Base-by-base conservation (phyloP, 1,140 invertebrate species). In the Stegodyphus mimosarum region DNA sequence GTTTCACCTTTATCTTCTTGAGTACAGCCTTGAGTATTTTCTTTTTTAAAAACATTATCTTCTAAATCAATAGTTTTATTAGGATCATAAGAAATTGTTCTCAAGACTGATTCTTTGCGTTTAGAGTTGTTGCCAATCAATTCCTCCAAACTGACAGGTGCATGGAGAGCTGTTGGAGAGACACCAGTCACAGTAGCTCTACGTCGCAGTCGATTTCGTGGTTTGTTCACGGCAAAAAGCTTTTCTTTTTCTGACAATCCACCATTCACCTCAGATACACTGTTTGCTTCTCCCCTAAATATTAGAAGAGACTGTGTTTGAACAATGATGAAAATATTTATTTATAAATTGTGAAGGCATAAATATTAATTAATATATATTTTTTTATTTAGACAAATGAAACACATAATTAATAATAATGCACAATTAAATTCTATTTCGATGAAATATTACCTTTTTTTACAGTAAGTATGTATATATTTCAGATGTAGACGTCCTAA, bases 111-210 rank as follows among this genome's bases (percentile, higher is more conserved):
- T 13, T 86, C 76, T 48, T 86, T 86, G 3, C 74, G 48, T 15
- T 80, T 86, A 6, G 74, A 76, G 33, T 60, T 84, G 18, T 33
- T 76, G 18, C 81, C 66, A 49, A 88, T 87, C 7, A 88, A 71
- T 79, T 94, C 92, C 88, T 95, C 93, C 72, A 95, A 92, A 88
- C 93, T 92, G 81, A 94, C 91, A 85, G 92, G 92, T 72, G 94
- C 92, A 72, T 92, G 90, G 83, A 93, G 93, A 66, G 92, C 91
- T 6, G 93, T 93, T n/a, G 95, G 94, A 86, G 94, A 95, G 67
- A 94, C 95, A 9, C 96, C 96, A 87, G 95, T 95, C 87, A 97
- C 96, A 7, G 96, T 97, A 71, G 96, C 95, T 49, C 96, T 91
- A 9, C 96, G 92, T 90, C 95, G 95, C 7, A 87, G 66, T 13